These are phyloP conservation scores for Ceraclea dissimilis DNA, from an alignment of 2,888 invertebrate genomes.

Conservation along the genomic window DNA sequence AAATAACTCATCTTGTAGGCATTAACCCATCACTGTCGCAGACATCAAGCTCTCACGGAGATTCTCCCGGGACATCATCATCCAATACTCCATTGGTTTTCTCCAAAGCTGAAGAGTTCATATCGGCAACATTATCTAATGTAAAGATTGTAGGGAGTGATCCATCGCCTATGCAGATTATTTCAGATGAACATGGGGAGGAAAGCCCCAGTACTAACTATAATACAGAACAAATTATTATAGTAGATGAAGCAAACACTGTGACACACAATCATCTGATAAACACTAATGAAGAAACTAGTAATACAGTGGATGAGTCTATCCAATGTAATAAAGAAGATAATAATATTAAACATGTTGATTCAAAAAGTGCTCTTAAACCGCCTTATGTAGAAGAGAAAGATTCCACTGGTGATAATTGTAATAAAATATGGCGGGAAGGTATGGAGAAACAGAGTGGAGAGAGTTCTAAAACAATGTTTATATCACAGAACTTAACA, in stretches of 20 bases:
- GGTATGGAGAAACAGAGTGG: conserved; percentile 15
- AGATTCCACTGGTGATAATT: neutral
- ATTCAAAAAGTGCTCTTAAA: neutral
- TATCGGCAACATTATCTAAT: neutral
- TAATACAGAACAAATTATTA: neutral
- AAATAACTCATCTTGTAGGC: no score
- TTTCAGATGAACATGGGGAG: neutral
- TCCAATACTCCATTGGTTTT: neutral
- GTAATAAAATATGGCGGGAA: conserved; percentile 19
- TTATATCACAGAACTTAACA: conserved; percentile 21
- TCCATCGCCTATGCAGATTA: neutral
- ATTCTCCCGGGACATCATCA: neutral
- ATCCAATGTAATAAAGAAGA: neutral
- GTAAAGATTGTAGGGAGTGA: neutral
- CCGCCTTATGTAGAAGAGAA: neutral
- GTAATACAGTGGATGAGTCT: neutral
- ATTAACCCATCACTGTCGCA: no score
- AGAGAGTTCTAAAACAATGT: conserved; percentile 19
- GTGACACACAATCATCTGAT: neutral
- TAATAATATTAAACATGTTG: neutral
- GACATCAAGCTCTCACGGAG: neutral
- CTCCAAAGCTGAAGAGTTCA: conserved; percentile 7
- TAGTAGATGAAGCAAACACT: neutral
- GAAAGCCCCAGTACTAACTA: neutral
- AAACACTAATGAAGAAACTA: neutral